phyloP scores from a whole-genome alignment of 1,140 invertebrate genomes.

The Trachymyrmex cornetzi region DNA sequence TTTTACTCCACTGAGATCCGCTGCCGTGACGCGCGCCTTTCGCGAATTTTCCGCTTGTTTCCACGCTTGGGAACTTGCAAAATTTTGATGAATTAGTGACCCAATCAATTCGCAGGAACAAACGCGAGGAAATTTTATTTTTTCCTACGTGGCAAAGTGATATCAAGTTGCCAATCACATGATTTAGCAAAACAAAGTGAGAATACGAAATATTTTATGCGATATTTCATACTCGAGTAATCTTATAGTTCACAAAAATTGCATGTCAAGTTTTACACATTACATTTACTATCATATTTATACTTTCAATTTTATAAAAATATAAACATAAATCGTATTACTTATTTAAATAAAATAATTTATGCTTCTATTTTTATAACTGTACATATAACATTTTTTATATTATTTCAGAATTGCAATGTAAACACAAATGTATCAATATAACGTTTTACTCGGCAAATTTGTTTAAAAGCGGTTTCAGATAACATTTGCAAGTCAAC shows the following conservation, averaged over 20 bases:
- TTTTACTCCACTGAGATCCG: slow-evolving; percentile 38
- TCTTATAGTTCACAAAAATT: not conserved
- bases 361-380: no score
- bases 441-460: not conserved
- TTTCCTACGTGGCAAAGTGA: not conserved
- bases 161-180: not conserved
- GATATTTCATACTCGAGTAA: not conserved
- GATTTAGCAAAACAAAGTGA: not conserved
- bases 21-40: slow-evolving; percentile 43
- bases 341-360: no score
- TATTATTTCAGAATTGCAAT: not conserved
- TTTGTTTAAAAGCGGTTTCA: not conserved
- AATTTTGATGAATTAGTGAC: not conserved
- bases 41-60: slow-evolving; percentile 8
- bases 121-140: not conserved
- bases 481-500: not conserved
- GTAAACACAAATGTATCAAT: not conserved
- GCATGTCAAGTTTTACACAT: not conserved
- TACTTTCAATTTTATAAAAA: not conserved
- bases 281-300: not conserved
- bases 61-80: not conserved
- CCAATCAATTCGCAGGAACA: not conserved
- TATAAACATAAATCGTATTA: not conserved
- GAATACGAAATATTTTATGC: not conserved
- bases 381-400: not conserved